Conservation (phyloP, 2,113 vertebrate genomes). For the Calidris pugnax region DNA sequence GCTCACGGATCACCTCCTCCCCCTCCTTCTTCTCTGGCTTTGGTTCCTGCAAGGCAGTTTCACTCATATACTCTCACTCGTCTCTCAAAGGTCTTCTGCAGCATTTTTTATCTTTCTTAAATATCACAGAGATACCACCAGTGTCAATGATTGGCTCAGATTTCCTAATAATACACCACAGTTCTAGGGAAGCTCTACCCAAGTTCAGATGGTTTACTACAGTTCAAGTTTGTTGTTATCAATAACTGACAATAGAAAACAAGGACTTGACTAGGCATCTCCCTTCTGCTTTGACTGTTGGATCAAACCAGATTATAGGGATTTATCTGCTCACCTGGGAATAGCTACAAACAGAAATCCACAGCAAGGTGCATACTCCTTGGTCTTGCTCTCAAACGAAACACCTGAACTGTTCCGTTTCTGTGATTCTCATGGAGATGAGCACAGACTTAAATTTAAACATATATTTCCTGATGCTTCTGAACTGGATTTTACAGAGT, state of each 20-base stretch:
- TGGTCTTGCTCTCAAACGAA: background rate
- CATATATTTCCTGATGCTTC: background rate
- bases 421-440: background rate
- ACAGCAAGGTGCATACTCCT: background rate
- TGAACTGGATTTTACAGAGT: background rate
- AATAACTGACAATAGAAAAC: background rate
- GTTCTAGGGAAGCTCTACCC: background rate
- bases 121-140: accelerated
- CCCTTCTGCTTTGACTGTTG: accelerated
- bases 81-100: background rate
- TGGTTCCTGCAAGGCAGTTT: background rate
- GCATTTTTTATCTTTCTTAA: background rate
- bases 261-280: background rate
- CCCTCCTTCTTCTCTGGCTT: background rate
- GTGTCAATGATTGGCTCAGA: background rate
- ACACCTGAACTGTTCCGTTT: background rate
- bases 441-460: background rate
- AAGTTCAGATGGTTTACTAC: background rate
- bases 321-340: background rate
- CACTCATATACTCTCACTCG: accelerated
- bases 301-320: background rate
- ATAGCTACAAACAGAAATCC: background rate
- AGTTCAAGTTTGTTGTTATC: background rate
- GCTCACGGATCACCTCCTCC: no score
- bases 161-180: background rate